Evolutionary conservation across 1,140 invertebrate species (phyloP).

Genomic region (Dendrolimus kikuchii): DNA sequence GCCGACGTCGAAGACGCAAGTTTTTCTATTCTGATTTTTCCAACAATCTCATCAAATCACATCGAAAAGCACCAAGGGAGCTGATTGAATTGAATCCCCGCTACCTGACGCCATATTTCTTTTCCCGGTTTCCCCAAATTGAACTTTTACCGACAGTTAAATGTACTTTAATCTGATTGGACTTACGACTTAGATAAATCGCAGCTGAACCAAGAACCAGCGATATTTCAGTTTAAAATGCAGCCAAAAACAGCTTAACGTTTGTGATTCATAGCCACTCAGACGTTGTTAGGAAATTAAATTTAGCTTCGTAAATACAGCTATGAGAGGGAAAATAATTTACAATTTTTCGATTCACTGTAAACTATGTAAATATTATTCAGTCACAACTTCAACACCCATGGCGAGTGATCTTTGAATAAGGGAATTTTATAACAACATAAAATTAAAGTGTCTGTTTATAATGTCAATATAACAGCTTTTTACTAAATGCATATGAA

Average conservation of each 20-base stretch:
- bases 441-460: no score
- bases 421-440: no score
- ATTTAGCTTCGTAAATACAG: no score
- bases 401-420: no score
- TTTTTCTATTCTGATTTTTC: constrained; percentile 63
- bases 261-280: constrained; percentile 4
- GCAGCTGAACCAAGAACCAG: constrained; percentile 10
- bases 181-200: constrained; percentile 56
- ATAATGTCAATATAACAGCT: no score
- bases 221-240: constrained; percentile 18
- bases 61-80: constrained; percentile 54
- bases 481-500: no score
- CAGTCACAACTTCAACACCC: no score
- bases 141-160: constrained; percentile 64
- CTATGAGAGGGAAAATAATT: no score
- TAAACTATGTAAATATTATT: no score
- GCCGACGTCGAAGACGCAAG: constrained; percentile 32
- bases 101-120: constrained; percentile 61
- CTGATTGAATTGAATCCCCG: constrained; percentile 67
- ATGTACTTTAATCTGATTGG: constrained; percentile 69
- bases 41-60: constrained; percentile 70
- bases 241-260: constrained; percentile 1
- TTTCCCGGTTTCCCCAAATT: constrained; percentile 55
- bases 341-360: no score
- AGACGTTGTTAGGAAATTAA: not conserved